A percentile compares a stretch with the other conserved stretches of the same genome.
phyloP scores from a whole-genome alignment of 2,113 vertebrate genomes.

The Lamprologus callipterus region DNA sequence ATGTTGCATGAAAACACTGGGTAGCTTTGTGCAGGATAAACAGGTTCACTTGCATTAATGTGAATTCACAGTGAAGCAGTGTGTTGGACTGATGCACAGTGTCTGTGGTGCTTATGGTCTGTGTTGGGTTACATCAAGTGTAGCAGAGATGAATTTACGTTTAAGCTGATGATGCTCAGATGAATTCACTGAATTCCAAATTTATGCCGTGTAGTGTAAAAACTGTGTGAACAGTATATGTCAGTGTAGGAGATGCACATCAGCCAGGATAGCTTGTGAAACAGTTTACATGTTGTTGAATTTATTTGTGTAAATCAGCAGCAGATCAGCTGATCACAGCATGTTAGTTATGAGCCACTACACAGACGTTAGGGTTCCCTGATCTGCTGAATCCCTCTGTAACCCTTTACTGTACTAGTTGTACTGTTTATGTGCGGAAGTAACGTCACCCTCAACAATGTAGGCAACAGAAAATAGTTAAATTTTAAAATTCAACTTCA shows the following conservation, averaged over 20 bases:
- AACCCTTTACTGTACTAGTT: neutral
- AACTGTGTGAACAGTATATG: neutral
- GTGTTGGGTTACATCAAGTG: neutral
- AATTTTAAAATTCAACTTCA: neutral
- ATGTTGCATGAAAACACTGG: neutral
- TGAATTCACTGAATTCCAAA: neutral
- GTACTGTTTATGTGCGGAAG: neutral
- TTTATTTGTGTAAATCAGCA: neutral
- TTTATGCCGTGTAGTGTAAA: neutral
- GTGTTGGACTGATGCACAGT: neutral
- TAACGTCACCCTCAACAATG: neutral
- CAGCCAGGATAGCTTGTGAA: neutral
- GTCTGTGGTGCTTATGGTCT: neutral
- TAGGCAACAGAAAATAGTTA: neutral
- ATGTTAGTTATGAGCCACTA: neutral
- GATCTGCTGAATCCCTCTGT: neutral
- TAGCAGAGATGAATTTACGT: neutral
- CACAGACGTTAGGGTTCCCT: neutral
- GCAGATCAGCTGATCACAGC: neutral
- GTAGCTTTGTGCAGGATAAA: neutral
- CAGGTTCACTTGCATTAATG: neutral
- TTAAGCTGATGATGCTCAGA: neutral
- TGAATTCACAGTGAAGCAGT: neutral
- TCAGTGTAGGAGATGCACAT: neutral
- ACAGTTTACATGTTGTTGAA: neutral